A percentile compares a stretch with the other conserved stretches of the same genome.
Conservation (phyloP, 2,888 invertebrate species). For the Augiades crinisus region DNA sequence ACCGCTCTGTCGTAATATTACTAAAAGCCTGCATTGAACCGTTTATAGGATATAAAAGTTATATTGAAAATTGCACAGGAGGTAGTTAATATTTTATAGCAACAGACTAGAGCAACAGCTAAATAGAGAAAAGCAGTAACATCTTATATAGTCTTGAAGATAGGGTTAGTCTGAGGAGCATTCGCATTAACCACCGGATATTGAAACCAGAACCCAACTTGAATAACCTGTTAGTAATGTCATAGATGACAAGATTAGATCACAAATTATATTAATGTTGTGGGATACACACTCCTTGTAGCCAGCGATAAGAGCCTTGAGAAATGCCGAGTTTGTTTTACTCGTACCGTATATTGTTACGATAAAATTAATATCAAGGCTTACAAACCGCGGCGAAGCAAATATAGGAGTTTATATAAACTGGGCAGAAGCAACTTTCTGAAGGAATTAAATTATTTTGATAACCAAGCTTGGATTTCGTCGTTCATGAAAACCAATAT, state of each 20-base stretch:
- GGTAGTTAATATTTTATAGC: too few species aligned
- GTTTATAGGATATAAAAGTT: background rate
- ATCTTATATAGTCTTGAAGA: too few species aligned
- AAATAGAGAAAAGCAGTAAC: too few species aligned
- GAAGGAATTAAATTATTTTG: too few species aligned
- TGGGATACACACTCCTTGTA: background rate
- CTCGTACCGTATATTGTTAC: background rate
- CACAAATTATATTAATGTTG: conserved; percentile 1
- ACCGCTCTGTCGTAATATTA: conserved; percentile 3
- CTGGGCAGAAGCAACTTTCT: too few species aligned
- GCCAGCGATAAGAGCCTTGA: background rate
- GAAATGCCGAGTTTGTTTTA: background rate
- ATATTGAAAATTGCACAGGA: background rate
- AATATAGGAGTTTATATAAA: too few species aligned
- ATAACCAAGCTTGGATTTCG: too few species aligned
- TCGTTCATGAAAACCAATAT: too few species aligned
- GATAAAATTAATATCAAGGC: too few species aligned
- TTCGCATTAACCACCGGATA: background rate
- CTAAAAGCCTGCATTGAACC: background rate
- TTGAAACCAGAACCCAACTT: conserved; percentile 1
- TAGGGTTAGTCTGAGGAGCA: background rate
- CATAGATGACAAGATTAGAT: background rate
- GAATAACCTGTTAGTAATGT: conserved; percentile 3
- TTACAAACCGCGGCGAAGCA: too few species aligned
- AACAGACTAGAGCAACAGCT: too few species aligned